Base-by-base conservation (phyloP, 2,888 invertebrate species). In the Polyploca ridens region DNA sequence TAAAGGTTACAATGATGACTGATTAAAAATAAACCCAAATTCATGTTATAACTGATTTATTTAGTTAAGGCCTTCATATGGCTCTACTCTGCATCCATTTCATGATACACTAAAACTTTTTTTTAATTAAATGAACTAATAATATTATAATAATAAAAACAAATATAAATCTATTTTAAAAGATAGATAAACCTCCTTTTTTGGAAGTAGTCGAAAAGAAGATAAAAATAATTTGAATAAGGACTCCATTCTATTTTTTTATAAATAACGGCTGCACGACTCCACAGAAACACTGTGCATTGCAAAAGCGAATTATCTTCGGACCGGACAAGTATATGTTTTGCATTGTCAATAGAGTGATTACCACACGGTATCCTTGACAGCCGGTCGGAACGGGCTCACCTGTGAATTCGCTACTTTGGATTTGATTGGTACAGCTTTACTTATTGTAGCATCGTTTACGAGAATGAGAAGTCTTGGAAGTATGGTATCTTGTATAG, bases 261-360 rank as follows among this genome's bases (percentile, higher is more conserved):
- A 46, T 5, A 46, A 49, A 49, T 49, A 8, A 49, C 16, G n/a
- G 6, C 46, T n/a, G n/a, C 61, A 33, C 68, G 0, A 71, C 83
- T 88, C 84, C 64, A 82, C 44, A 10, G 27, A 33, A 46, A 49
- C 65, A 60, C 60, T 81, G 77, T 81, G 69, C 77, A 16, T 58
- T 64, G 67, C 69, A 1, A 74, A 73, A 69, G 72, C 74, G 77
- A 84, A 83, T 84, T 82, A 82, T 81, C 78, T 70, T 84, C 78
- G 85, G 83, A 79, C 87, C 77, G 75, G 73, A 69, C 76, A 78
- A 77, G 82, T 79, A 83, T 84, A 83, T 78, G 83, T 83, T 84
- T 78, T 83, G 84, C 85, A 86, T 88, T 87, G 86, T 86, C 87
- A 89, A 90, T 88, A 85, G 82, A 90, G 87, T 86, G 84, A 86